Percentiles rank a stretch among this genome's conserved stretches.
Evolutionary conservation across 2,888 invertebrate genomes (phyloP).

Genomic region (Sipha maydis): DNA sequence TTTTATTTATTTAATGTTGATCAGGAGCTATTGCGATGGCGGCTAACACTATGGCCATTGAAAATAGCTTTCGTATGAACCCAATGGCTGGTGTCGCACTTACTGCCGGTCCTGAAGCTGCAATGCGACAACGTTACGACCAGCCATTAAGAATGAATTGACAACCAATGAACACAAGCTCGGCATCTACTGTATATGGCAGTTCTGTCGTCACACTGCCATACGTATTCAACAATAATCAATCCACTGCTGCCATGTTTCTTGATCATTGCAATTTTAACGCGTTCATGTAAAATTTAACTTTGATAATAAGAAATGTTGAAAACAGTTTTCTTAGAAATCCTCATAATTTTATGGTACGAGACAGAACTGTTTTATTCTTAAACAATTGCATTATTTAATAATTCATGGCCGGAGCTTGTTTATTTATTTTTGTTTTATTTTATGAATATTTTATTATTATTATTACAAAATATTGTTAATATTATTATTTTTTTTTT

Average conservation of each 20-base stretch:
- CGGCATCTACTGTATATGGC: constrained; percentile 59
- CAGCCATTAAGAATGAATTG: constrained; percentile 60
- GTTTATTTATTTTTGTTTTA: constrained; percentile 54
- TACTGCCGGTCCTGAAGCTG: constrained; percentile 55
- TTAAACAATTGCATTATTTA: constrained; percentile 28
- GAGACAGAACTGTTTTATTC: constrained; percentile 47
- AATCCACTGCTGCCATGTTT: constrained; percentile 58
- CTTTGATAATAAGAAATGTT: constrained; percentile 26
- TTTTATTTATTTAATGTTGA: constrained; percentile 39
- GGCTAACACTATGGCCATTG: constrained; percentile 59
- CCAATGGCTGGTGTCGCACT: constrained; percentile 53
- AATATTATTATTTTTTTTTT: constrained; percentile 46
- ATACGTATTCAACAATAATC: constrained; percentile 60
- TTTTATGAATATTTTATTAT: constrained; percentile 33
- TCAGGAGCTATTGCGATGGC: constrained; percentile 54
- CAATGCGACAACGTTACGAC: constrained; percentile 57
- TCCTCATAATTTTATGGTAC: constrained; percentile 17
- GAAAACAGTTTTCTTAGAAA: constrained; percentile 25
- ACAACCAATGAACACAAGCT: constrained; percentile 60
- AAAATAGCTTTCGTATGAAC: constrained; percentile 57
- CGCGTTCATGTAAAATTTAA: constrained; percentile 48
- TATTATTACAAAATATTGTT: constrained; percentile 25
- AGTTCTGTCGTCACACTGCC: constrained; percentile 60
- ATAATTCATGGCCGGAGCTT: constrained; percentile 51
- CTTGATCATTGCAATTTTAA: constrained; percentile 59